A percentile compares a stretch with the other conserved stretches of the same genome.
These are phyloP conservation scores for Watsonalla cultraria DNA, from an alignment of 2,888 invertebrate genomes.

Conservation along the genomic window DNA sequence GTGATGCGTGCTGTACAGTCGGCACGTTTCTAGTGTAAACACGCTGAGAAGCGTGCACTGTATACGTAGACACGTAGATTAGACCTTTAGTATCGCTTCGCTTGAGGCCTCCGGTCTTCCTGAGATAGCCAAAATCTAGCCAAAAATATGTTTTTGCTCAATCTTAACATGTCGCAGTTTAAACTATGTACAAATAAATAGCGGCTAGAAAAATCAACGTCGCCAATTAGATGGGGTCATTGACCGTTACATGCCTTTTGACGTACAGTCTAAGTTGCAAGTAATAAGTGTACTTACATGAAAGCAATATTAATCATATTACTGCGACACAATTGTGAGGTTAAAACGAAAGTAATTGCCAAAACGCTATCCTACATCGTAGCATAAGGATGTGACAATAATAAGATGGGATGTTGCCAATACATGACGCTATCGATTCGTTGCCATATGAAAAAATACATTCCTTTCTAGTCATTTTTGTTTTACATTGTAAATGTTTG, in stretches of 20 bases:
- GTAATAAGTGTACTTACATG: not conserved
- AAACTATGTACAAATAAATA: constrained; percentile 7
- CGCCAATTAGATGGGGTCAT: constrained; percentile 1
- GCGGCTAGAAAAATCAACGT: constrained; percentile 6
- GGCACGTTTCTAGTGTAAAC: constrained; percentile 41
- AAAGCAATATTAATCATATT: constrained; percentile 12
- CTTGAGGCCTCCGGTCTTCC: constrained; percentile 71
- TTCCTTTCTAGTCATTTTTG: constrained; percentile 74
- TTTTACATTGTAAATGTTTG: constrained; percentile 14
- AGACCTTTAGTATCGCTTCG: constrained; percentile 70
- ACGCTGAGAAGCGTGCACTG: constrained; percentile 46
- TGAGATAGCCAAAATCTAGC: constrained; percentile 61
- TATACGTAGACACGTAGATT: constrained; percentile 67
- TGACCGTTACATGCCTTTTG: not conserved
- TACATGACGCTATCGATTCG: constrained; percentile 42
- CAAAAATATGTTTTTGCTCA: constrained; percentile 57
- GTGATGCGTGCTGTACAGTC: constrained; percentile 72
- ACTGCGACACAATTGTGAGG: constrained; percentile 14
- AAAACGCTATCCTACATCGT: constrained; percentile 37
- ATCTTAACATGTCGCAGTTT: constrained; percentile 18
- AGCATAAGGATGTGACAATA: constrained; percentile 73
- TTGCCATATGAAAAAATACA: constrained; percentile 35
- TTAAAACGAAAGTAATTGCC: constrained; percentile 21
- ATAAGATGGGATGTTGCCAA: constrained; percentile 63
- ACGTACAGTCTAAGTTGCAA: not conserved